Percentiles rank a stretch among this genome's conserved stretches.
Conservation (phyloP, 2,888 invertebrate species). For the Piscicola geometra region DNA sequence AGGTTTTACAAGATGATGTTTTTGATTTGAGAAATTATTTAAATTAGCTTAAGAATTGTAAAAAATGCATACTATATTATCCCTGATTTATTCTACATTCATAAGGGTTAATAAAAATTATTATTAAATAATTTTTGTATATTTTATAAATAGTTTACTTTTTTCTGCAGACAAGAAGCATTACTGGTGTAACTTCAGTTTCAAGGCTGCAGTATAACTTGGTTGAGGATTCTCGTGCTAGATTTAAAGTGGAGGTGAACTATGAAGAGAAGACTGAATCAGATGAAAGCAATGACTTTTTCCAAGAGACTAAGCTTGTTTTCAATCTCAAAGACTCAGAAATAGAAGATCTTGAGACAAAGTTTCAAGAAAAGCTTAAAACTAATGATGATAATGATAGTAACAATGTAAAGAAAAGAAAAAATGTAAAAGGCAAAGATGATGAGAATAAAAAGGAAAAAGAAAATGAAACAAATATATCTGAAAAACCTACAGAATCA, state of each 20-base stretch:
- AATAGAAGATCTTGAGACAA: neutral
- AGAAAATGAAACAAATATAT: neutral
- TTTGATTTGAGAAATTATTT: no score
- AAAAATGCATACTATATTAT: no score
- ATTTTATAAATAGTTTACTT: neutral
- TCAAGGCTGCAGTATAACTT: conserved; percentile 46
- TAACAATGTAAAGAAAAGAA: neutral
- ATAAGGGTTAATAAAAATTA: neutral
- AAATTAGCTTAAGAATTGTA: no score
- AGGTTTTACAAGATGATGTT: no score
- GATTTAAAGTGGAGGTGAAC: conserved; percentile 40
- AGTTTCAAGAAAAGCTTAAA: neutral
- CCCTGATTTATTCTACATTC: neutral
- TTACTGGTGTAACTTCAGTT: conserved; percentile 48
- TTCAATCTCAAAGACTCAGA: neutral
- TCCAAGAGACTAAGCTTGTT: neutral
- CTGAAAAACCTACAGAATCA: neutral
- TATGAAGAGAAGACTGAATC: neutral
- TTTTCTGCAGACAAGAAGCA: conserved; percentile 46
- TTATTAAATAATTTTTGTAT: neutral
- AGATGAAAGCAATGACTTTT: neutral
- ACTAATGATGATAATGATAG: neutral
- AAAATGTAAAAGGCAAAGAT: neutral
- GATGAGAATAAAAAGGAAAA: neutral
- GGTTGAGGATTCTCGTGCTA: conserved; percentile 45